Conservation (phyloP, 2,888 invertebrate genomes). For the Pristionchus maxplancki region DNA sequence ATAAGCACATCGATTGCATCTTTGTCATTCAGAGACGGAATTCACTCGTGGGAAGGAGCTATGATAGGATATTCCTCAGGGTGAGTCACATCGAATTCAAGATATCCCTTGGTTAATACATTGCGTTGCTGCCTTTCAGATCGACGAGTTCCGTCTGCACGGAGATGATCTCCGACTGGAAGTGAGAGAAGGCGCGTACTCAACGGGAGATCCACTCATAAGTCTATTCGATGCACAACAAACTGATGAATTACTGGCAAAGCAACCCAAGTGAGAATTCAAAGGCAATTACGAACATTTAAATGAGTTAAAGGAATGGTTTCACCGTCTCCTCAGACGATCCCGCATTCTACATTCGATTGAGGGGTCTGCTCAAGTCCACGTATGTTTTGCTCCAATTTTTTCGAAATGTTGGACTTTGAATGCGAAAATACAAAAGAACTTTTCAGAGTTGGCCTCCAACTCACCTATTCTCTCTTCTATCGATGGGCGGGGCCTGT, state of each 20-base stretch:
- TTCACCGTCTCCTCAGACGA: conserved; percentile 21
- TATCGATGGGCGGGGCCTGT: conserved; percentile 74
- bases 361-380: conserved; percentile 26
- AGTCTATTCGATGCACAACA: conserved; percentile 46
- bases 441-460: conserved; percentile 81
- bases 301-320: not conserved
- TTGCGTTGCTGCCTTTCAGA: not conserved
- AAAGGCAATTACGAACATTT: not conserved
- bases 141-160: conserved; percentile 27
- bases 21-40: conserved; percentile 58
- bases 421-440: no score
- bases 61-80: conserved; percentile 36
- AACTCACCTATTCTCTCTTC: conserved; percentile 83
- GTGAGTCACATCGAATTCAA: not conserved
- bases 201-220: conserved; percentile 33
- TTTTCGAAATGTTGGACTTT: no score
- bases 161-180: conserved; percentile 42
- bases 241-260: conserved; percentile 9
- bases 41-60: conserved; percentile 14
- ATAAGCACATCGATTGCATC: conserved; percentile 64
- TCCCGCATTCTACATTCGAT: conserved; percentile 42
- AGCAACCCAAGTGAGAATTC: conserved; percentile 27
- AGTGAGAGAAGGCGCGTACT: conserved; percentile 26
- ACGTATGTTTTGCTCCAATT: conserved; percentile 13
- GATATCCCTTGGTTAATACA: not conserved